phyloP scores from a whole-genome alignment of 2,888 invertebrate genomes.

The Yponomeuta sedellus region DNA sequence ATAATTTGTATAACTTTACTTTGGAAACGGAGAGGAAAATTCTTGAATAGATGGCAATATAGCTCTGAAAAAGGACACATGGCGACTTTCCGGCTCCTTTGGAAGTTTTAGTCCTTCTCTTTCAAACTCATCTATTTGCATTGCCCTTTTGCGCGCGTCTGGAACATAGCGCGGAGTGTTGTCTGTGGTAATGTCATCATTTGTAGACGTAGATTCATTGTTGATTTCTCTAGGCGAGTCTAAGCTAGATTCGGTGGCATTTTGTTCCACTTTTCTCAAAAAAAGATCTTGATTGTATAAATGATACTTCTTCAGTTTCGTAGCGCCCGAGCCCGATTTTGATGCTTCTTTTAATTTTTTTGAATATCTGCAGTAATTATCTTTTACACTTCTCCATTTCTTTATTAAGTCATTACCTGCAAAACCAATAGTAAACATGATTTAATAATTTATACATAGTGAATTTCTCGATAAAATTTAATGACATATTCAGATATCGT shows the following conservation, averaged over 20 bases:
- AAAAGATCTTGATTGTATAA: slow-evolving; percentile 22
- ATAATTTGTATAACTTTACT: slow-evolving; percentile 30
- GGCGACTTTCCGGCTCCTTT: slow-evolving; percentile 28
- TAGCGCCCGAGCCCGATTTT: slow-evolving; percentile 18
- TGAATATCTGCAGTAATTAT: slow-evolving; percentile 11
- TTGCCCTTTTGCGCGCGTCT: slow-evolving; percentile 25
- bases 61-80: slow-evolving; percentile 25
- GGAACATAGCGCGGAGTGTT: slow-evolving; percentile 23
- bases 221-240: slow-evolving; percentile 25
- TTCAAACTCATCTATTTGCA: slow-evolving; percentile 27
- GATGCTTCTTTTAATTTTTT: slow-evolving; percentile 13
- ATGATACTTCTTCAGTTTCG: slow-evolving; percentile 23
- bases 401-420: slow-evolving; percentile 19
- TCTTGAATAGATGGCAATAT: slow-evolving; percentile 26
- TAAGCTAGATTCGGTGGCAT: slow-evolving; percentile 20
- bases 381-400: slow-evolving; percentile 21
- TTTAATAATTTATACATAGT: slow-evolving; percentile 16
- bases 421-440: slow-evolving; percentile 20
- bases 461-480: slow-evolving; percentile 21
- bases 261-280: slow-evolving; percentile 6
- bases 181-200: slow-evolving; percentile 16
- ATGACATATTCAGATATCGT: slow-evolving; percentile 19
- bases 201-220: slow-evolving; percentile 17
- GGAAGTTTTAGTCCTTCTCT: slow-evolving; percentile 23
- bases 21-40: slow-evolving; percentile 25